phyloP scores from a whole-genome alignment of 2,113 vertebrate genomes.

The Candoia aspera region DNA sequence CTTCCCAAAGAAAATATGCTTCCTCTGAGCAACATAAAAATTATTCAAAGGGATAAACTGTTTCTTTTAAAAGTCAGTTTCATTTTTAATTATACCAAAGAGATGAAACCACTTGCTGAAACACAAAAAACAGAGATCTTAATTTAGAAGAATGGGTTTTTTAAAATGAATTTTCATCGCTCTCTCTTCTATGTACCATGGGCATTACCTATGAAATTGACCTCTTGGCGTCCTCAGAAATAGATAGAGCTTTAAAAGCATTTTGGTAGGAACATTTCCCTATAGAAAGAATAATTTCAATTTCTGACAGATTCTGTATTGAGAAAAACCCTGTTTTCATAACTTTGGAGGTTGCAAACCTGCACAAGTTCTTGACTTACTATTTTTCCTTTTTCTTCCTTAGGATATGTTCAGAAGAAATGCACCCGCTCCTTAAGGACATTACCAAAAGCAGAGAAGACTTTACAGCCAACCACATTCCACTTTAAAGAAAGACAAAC shows the following conservation, averaged over 20 bases:
- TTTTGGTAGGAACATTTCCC: neutral
- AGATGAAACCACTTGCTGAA: neutral
- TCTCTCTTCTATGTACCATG: neutral
- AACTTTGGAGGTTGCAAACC: neutral
- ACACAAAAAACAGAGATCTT: neutral
- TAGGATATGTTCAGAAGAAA: neutral
- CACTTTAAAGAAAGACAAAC: neutral
- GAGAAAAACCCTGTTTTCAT: neutral
- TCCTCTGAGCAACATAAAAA: constrained; percentile 7
- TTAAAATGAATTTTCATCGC: neutral
- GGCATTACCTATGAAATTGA: neutral
- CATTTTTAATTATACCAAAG: neutral
- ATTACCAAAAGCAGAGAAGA: neutral
- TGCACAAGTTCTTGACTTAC: neutral
- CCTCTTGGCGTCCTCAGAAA: neutral
- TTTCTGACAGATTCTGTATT: neutral
- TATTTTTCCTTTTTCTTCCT: neutral
- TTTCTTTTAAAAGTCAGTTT: neutral
- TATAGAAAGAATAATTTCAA: neutral
- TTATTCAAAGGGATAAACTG: neutral
- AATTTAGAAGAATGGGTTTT: neutral
- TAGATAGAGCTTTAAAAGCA: neutral
- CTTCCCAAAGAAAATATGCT: neutral
- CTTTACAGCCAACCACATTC: neutral
- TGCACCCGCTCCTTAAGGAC: neutral